Percentiles rank a stretch among this genome's conserved stretches.
These are phyloP conservation scores for Oreotrochilus melanogaster DNA, from an alignment of 2,113 vertebrate genomes.

Conservation along the genomic window DNA sequence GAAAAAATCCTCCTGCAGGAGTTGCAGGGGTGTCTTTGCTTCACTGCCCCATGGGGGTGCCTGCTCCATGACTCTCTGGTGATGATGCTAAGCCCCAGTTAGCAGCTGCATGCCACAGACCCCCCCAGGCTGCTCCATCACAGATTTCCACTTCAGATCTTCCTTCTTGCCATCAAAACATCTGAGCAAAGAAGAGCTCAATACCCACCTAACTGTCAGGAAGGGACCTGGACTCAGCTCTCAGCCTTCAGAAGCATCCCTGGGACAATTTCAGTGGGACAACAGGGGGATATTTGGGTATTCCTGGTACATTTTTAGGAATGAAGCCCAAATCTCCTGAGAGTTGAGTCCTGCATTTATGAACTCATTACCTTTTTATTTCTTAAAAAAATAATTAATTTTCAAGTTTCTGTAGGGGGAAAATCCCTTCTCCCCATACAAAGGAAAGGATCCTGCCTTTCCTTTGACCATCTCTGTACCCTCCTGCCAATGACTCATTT, in stretches of 20 bases:
- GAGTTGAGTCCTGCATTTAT: background rate
- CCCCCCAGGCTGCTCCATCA: background rate
- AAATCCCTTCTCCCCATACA: background rate
- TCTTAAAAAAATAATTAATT: background rate
- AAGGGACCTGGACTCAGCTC: background rate
- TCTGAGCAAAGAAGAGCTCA: background rate
- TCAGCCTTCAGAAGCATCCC: background rate
- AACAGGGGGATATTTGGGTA: background rate
- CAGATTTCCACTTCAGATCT: background rate
- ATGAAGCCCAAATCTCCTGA: background rate
- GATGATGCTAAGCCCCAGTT: accelerated
- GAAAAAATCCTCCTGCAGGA: background rate
- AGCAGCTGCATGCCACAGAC: background rate
- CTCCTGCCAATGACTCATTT: background rate
- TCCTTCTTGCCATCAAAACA: background rate
- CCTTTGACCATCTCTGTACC: background rate
- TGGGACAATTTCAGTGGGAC: background rate
- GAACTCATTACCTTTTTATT: background rate
- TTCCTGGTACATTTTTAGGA: background rate
- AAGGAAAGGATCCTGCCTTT: background rate
- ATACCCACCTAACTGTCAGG: background rate
- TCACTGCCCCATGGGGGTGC: background rate
- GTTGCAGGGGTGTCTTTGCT: background rate
- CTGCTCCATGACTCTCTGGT: background rate
- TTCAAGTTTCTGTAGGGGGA: background rate